phyloP scores from a whole-genome alignment of 2,888 invertebrate species.

The Eupelmus urozonus region DNA sequence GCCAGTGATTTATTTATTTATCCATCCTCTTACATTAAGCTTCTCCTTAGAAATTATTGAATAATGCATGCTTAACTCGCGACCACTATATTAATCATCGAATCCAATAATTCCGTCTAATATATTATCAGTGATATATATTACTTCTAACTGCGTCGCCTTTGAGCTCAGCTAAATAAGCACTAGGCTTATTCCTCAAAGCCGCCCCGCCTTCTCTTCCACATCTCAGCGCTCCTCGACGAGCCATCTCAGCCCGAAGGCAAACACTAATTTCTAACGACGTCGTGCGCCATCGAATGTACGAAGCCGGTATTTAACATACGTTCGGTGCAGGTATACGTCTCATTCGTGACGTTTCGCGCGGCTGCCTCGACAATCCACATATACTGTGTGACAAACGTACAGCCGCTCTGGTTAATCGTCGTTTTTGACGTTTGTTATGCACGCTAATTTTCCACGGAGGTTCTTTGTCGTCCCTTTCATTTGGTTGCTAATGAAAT shows the following conservation, averaged over 20 bases:
- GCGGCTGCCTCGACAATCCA: background rate
- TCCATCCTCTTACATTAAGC: background rate
- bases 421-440: conserved; percentile 14
- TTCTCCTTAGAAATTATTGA: background rate
- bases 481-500: background rate
- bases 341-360: background rate
- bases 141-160: background rate
- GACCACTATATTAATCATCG: too few species aligned
- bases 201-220: background rate
- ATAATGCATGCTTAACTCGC: background rate
- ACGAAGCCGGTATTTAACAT: conserved; percentile 11
- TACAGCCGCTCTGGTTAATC: background rate
- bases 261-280: conserved; percentile 22
- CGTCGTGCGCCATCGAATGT: conserved; percentile 17
- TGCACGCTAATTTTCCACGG: background rate
- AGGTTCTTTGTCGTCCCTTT: background rate
- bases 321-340: background rate
- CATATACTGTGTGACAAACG: too few species aligned
- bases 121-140: conserved; percentile 5
- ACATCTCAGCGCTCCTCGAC: background rate
- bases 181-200: background rate
- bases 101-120: background rate
- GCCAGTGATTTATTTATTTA: too few species aligned
- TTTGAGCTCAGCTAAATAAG: conserved; percentile 21
- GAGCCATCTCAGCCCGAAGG: conserved; percentile 16